Base-by-base conservation (phyloP, 2,888 invertebrate genomes). In the Monopis laevigella region DNA sequence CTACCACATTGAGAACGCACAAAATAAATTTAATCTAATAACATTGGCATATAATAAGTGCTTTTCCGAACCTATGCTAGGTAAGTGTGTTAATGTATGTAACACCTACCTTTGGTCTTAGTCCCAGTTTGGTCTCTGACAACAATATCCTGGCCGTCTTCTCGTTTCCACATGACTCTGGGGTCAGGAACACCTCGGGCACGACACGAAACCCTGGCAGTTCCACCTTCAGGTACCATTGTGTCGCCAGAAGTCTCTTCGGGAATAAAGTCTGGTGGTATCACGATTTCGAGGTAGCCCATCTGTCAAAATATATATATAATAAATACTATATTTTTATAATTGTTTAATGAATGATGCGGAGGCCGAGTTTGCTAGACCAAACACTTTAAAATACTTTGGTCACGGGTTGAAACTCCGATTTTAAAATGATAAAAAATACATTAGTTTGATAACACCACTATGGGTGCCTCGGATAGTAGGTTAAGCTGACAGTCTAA, bases 221-320 rank as follows among this genome's bases (percentile, higher is more conserved):
- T 82, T 13, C 88, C 88, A 13, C 90, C 90, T 74, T 92, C 92
- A 4, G 87, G 86, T 1, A 91, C 89, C 84, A 88, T 88, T 6
- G 91, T 85, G 61, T 93, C 92, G 0, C 91, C 89, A 5, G 90
- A 90, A 4, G 90, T 90, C 58, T 89, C 89, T 53, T 89, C 89
- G 11, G 86, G 67, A 34, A 91, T 83, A 55, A 93, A 92, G 62
- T 92, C 90, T 8, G 93, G 93, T 12, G 93, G 91, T 48, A 92
- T 87, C 27, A 90, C 88, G 43, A 93, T 90, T 52, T 90, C 88
- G 52, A 93, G 74, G 68, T 83, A 85, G 42, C 90, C 92, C 67
- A 89, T 85, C 91, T 91, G 74, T 12, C 51, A 43, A 42, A 39
- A 53, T 13, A 43, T 34, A 24, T 14, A 34, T 10, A 30, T 11